Conservation (phyloP, 2,797 vertebrate genomes). For the Thamnophis elegans region DNA sequence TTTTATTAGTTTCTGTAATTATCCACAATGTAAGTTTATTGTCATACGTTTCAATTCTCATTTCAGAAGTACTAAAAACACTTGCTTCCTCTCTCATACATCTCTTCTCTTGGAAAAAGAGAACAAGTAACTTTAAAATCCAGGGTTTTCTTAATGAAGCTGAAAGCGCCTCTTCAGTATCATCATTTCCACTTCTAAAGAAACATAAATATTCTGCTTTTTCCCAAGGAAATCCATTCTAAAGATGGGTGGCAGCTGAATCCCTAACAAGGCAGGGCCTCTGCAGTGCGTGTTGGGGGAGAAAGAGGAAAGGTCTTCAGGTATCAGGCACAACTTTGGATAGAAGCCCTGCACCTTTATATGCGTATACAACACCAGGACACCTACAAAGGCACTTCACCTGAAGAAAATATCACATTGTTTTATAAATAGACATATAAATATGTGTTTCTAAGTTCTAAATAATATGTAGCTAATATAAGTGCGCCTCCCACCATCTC, state of each 20-base stretch:
- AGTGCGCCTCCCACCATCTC: not conserved
- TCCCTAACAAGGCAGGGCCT: not conserved
- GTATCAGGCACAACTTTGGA: not conserved
- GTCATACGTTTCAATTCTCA: constrained; percentile 14
- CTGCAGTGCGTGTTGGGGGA: not conserved
- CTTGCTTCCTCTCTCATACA: not conserved
- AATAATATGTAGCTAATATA: not conserved
- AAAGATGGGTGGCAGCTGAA: not conserved
- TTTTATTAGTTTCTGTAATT: not conserved
- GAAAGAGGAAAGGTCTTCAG: not conserved
- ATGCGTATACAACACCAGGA: not conserved
- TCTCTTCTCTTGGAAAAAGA: constrained; percentile 15
- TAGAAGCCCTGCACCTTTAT: not conserved
- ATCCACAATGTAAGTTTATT: constrained; percentile 6
- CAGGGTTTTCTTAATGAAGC: constrained; percentile 30
- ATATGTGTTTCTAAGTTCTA: not conserved
- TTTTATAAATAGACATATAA: not conserved
- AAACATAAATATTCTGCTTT: not conserved
- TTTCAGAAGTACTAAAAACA: constrained; percentile 32
- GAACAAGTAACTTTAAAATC: constrained; percentile 18
- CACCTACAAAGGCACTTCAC: not conserved
- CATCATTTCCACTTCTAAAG: not conserved
- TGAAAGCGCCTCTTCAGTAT: not conserved
- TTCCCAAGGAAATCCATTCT: not conserved
- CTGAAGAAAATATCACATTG: constrained; percentile 15